Conservation (phyloP, 1,140 invertebrate species). For the Drosophila rhopaloa region DNA sequence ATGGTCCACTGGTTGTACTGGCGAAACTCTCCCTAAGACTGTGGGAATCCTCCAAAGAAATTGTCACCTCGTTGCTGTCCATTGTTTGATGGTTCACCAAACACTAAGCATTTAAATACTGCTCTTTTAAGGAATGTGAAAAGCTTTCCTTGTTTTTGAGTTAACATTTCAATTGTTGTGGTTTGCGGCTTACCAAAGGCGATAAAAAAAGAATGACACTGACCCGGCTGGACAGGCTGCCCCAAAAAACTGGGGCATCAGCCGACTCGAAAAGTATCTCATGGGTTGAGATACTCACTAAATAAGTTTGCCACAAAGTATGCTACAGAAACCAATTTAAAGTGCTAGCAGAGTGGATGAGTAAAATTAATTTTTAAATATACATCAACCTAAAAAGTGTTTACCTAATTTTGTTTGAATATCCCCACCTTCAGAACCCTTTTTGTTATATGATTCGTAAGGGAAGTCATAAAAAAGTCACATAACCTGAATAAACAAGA, state of each 20-base stretch:
- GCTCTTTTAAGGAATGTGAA: conserved; percentile 24
- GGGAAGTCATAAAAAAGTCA: conserved; percentile 19
- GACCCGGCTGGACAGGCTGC: conserved; percentile 39
- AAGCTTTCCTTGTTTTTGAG: conserved; percentile 54
- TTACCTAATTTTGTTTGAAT: background rate
- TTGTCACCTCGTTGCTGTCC: conserved; percentile 36
- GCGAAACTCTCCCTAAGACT: conserved; percentile 52
- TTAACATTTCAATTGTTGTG: conserved; percentile 42
- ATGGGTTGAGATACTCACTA: conserved; percentile 18
- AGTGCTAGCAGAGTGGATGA: background rate
- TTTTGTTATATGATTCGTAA: conserved; percentile 1
- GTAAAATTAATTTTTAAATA: conserved; percentile 10
- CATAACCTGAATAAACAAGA: conserved; percentile 35
- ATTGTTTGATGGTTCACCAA: conserved; percentile 32
- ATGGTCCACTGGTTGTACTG: conserved; percentile 45
- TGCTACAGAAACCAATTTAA: conserved; percentile 2
- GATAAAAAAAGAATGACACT: conserved; percentile 63
- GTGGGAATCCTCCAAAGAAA: conserved; percentile 45
- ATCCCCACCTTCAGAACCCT: background rate
- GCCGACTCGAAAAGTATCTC: conserved; percentile 6
- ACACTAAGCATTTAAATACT: conserved; percentile 28
- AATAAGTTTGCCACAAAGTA: conserved; percentile 37
- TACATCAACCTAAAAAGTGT: background rate
- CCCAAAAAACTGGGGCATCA: conserved; percentile 14
- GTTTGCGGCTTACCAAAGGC: conserved; percentile 30